Base-by-base conservation (phyloP, 2,888 invertebrate genomes). In the Apodemia duryi region DNA sequence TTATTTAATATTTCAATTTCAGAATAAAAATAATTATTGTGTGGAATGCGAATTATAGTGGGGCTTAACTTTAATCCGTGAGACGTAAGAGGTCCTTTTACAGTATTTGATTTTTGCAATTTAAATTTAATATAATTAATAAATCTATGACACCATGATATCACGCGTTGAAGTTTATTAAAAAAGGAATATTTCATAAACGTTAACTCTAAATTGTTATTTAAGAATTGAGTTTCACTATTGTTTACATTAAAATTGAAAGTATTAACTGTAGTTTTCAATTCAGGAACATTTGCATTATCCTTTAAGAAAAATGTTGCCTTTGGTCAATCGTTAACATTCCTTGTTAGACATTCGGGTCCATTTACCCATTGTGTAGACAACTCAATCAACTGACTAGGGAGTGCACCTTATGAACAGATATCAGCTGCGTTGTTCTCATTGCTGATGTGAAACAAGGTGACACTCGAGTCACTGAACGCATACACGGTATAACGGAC, bases 61-160 rank as follows among this genome's bases (percentile, higher is more conserved):
- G 21, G 51, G 7, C 6, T 6, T 51, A 51, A n/a, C 51, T n/a
- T 51, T 51, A 51, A 21, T 21, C 21, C 51, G 6, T 51, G 2
- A 7, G 51, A 51, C n/a, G n/a, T n/a, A 6, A 51, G 51, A 21
- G 51, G 51, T 6, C 21, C 51, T 2, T 21, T 51, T n/a, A 51
- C n/a, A n/a, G 7, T 51, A 10, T 1, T 1, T 29, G n/a, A 2
- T 10, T 52, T 32, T 38, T 63, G 43, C 3, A 29, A 63, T 49
- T 63, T 29, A 32, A 21, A n/a, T 38, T 52, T 52, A 13, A 54
- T 41, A 6, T 21, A 52, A 35, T 49, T 32, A 29, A 28, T n/a
- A 61, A 63, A 61, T 65, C 65, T 46, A 62, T 65, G 29, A 28
- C 61, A 4, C 66, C 65, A 46, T 68, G 66, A 35, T 10, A 49